These are phyloP conservation scores for Ibycter americanus DNA, from an alignment of 2,797 vertebrate genomes.

Conservation along the genomic window DNA sequence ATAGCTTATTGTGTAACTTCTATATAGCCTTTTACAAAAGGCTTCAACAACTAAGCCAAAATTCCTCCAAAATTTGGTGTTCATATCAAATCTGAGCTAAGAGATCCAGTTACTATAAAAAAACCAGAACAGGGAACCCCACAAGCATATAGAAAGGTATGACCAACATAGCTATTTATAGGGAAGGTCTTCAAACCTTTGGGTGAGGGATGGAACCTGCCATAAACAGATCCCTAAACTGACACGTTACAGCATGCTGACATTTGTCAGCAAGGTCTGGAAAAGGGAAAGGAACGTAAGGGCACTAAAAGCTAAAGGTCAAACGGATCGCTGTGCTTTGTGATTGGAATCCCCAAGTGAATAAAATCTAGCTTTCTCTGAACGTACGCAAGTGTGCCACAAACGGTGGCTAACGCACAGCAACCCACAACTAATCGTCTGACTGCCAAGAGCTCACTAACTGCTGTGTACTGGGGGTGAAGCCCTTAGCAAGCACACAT, in stretches of 20 bases:
- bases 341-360: background rate
- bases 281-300: constrained; percentile 38
- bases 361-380: background rate
- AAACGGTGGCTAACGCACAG: background rate
- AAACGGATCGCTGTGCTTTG: background rate
- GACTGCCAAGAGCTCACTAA: background rate
- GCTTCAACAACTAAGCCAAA: background rate
- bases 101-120: background rate
- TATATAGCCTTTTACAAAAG: background rate
- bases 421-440: background rate
- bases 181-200: constrained; percentile 37
- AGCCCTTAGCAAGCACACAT: background rate
- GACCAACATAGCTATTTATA: constrained; percentile 40
- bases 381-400: fast-evolving
- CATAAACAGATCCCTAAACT: constrained; percentile 42
- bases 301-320: constrained; percentile 48
- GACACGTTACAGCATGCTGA: background rate
- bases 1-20: too few species aligned
- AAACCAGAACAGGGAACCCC: background rate
- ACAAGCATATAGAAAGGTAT: constrained; percentile 1
- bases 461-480: background rate
- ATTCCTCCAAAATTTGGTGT: background rate
- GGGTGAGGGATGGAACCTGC: background rate
- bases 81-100: background rate
- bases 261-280: constrained; percentile 41